Evolutionary conservation across 2,113 vertebrate species (phyloP).

Genomic region (Agapornis roseicollis): DNA sequence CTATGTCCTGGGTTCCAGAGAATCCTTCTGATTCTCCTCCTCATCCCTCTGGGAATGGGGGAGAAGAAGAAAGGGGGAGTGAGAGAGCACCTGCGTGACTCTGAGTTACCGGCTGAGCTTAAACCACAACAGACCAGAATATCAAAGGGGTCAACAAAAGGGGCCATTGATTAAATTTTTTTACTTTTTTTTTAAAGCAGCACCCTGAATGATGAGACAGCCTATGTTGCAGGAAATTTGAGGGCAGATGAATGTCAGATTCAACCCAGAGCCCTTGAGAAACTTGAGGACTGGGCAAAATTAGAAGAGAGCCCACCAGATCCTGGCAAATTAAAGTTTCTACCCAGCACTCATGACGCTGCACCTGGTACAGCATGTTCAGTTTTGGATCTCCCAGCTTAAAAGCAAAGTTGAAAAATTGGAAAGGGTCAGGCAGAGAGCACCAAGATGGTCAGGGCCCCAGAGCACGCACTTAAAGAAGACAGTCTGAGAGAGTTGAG

Average conservation of each 20-base stretch:
- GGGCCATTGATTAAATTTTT: too few species aligned
- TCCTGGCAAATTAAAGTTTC: neutral
- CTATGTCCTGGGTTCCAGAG: neutral
- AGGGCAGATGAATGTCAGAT: neutral
- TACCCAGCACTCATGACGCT: neutral
- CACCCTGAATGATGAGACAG: neutral
- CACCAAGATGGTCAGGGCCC: neutral
- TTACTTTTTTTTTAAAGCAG: neutral
- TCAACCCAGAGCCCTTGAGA: neutral
- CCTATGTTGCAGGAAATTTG: neutral
- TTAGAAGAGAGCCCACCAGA: neutral
- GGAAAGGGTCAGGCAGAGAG: neutral
- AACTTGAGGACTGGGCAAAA: neutral
- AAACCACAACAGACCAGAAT: neutral
- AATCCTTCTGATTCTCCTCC: neutral
- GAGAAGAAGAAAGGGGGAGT: neutral
- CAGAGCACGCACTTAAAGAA: neutral
- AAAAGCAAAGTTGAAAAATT: neutral
- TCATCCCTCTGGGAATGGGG: neutral
- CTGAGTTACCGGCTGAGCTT: neutral
- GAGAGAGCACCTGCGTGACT: neutral
- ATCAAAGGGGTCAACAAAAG: neutral
- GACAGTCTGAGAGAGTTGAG: accelerated
- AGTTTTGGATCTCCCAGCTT: neutral
- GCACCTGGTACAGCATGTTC: neutral